Base-by-base conservation (phyloP, 2,113 vertebrate genomes). In the Macrotis lagotis region DNA sequence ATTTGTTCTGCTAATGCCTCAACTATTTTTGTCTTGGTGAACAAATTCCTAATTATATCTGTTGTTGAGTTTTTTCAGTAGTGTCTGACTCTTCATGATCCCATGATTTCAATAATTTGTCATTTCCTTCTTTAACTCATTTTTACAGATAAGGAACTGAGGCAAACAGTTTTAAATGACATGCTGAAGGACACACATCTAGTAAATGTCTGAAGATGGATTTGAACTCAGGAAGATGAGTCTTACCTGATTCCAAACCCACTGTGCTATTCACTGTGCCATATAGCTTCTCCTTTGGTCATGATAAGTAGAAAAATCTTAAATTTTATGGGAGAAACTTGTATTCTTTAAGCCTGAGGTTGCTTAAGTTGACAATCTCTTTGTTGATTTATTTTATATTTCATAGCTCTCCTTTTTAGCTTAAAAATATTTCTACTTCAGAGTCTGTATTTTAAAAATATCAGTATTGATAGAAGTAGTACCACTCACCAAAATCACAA, bases 401-500 rank as follows among this genome's bases (percentile, higher is more conserved):
- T 94, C 91, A 93, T 92, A 51, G 16, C 89, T 88, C n/a, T 92
- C 48, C 92, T 92, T 95, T 0, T 95, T 96, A 2, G 94, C 88
- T 91, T 97, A 95, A 66, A 94, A 55, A 26, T 16, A 95, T 0
- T 95, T 25, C 28, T 94, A 28, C 94, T 94, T 93, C 83, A 25
- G 37, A n/a, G 11, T 49, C 24, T 51, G 88, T 2, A 8, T 97
- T 97, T 96, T 25, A 44, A 83, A 83, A 91, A 14, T 90, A 95
- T 19, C 48, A 50, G 28, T 31, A 22, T 83, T 83, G 90, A 94
- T 53, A 55, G 44, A 97, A 92, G 66, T 47, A 48, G 92, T 95
- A 49, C 92, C 95, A 90, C 96, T 92, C 93, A 50, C 3, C 14
- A 91, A 83, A 91, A 92, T 97, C 59, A 96, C 49, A 25, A 51